Evolutionary conservation across 2,888 invertebrate species (phyloP), one percentile per base, ranked within the genome.

Genomic region (Gastracanthus pulcherrimus): DNA sequence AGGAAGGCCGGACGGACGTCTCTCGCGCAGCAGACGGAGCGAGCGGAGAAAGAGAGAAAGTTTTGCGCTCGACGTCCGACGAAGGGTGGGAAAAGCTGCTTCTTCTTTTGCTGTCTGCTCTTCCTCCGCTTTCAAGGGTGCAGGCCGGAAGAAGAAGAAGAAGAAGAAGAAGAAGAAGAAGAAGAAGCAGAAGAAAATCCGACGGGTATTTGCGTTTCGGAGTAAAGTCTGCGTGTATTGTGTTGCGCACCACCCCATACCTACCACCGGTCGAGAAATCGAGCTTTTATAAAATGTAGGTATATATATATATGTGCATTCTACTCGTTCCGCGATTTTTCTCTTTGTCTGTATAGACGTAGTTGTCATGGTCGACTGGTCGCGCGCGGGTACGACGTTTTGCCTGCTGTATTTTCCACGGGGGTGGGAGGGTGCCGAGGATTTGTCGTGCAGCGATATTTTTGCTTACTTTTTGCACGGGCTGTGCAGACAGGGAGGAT

Each of bases 131-230:
- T n/a, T n/a, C n/a, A n/a, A n/a, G n/a, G n/a, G n/a, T n/a, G n/a
- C n/a, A n/a, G n/a, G n/a, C n/a, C n/a, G n/a, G n/a, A n/a, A n/a
- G n/a, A n/a, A n/a, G n/a, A n/a, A n/a, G n/a, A n/a, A n/a, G n/a
- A n/a, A n/a, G n/a, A n/a, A n/a, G n/a, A n/a, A n/a, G n/a, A n/a
- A n/a, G n/a, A n/a, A n/a, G n/a, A n/a, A n/a, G n/a, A n/a, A n/a
- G n/a, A n/a, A 51, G 70, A 79, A 76, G 58, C 74, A 60, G 81
- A 82, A 81, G 82, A 83, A 82, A 85, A 77, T 77, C 70, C 78
- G 78, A 72, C 71, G 78, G 51, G 70, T 41, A 77, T 78, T 78
- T 74, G 71, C 75, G 70, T 71, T 74, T 36, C 16, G 36, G 38
- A 3, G 58, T 6, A 19, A 19, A 69, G 55, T 23, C 23, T 26